Percentiles rank a stretch among this genome's conserved stretches.
Evolutionary conservation across 2,113 vertebrate genomes (phyloP).

Genomic region (Macroglossus sobrinus): DNA sequence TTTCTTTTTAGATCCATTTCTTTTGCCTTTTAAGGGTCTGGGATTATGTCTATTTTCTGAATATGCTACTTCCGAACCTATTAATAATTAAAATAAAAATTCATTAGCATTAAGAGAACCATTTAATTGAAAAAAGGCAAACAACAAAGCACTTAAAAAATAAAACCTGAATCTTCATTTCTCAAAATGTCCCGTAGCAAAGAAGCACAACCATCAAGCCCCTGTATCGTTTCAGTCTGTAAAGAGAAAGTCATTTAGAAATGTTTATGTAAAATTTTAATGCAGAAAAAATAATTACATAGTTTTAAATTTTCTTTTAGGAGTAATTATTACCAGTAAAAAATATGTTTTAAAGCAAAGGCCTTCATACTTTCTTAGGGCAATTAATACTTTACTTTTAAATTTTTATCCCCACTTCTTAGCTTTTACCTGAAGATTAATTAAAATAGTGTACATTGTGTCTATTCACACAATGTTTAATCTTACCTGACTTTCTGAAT

Average conservation of each 20-base stretch:
- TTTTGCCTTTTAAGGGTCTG: constrained; percentile 74
- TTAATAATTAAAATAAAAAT: constrained; percentile 63
- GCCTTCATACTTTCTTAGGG: neutral
- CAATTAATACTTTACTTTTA: neutral
- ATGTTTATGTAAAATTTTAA: neutral
- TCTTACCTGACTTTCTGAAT: constrained; percentile 90
- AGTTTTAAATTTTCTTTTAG: neutral
- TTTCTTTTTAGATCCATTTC: constrained; percentile 79
- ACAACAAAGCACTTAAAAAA: constrained; percentile 23
- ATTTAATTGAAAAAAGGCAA: constrained; percentile 10
- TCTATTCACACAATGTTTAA: neutral
- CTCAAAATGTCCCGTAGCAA: constrained; percentile 89
- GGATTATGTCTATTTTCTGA: constrained; percentile 71
- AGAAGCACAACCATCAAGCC: constrained; percentile 90
- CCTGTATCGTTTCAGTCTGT: constrained; percentile 84
- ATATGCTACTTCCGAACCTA: constrained; percentile 71
- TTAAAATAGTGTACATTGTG: neutral
- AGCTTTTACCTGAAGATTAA: neutral
- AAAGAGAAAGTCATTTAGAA: constrained; percentile 66
- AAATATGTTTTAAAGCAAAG: constrained; percentile 28
- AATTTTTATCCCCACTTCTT: neutral
- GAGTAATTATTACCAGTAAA: constrained; percentile 14
- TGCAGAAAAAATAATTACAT: neutral
- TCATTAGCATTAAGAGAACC: constrained; percentile 29
- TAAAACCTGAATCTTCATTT: constrained; percentile 79